Evolutionary conservation across 2,113 vertebrate genomes (phyloP), one percentile per base, ranked within the genome.

Genomic region (Macroglossus sobrinus): DNA sequence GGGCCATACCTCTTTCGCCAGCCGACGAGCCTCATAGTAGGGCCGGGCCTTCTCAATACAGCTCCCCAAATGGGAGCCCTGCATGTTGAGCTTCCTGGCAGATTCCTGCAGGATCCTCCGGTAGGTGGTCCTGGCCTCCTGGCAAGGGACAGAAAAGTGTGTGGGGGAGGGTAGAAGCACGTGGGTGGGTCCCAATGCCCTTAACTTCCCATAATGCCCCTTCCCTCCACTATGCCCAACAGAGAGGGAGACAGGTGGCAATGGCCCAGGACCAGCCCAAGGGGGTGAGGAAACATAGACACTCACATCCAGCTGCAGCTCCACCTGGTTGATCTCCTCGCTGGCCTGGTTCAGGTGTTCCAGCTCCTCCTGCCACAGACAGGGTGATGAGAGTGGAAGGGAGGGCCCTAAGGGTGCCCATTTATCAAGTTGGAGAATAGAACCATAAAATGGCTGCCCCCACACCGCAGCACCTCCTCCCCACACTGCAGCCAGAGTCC

Each of bases 261-360:
- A 50, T 4, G 50, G 50, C 22, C 76, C 28, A 16, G 22, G 22
- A 80, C 15, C 68, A 71, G 35, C 40, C 47, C 47, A 14, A 15
- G 64, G 40, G 19, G 0, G 13, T 2, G 10, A 50, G 9, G 24
- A 28, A 50, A 50, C 15, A 7, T 15, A 50, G 26, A 10, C 28
- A 97, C 99, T 99, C 97, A 99, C 99, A 22, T 99, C 99, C 94
- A 99, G 97, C 97, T 99, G 99, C 30, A 99, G 98, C 95, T 99
- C 99, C 98, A 99, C 98, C 47, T 98, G 98, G 97, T 99, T 99
- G 96, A 99, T 99, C 97, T 99, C 99, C 74, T 99, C 99, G 0
- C 99, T 99, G 96, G 99, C 99, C 98, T 99, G 99, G 98, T 99
- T 99, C 89, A 99, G 98, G 22, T 99, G 99, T 74, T 99, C 99